Evolutionary conservation across 2,113 vertebrate species (phyloP), one percentile per base, ranked within the genome.

Genomic region (Laticauda colubrina): DNA sequence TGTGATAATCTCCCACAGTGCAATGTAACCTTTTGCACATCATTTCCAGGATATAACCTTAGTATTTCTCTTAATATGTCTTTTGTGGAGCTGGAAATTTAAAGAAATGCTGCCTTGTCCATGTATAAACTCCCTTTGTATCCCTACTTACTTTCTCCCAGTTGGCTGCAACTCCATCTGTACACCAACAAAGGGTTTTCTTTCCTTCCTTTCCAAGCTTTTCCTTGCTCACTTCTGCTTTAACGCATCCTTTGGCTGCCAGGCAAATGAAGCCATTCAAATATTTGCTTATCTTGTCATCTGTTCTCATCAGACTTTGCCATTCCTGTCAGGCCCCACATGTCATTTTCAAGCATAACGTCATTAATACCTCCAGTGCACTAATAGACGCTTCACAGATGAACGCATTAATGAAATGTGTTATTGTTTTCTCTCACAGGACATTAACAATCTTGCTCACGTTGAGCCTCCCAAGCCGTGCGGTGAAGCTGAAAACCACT

Each of bases 381-480:
- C 97, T 98, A 98, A 98, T 98, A 97, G 97, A 98, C 97, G 98
- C 96, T 98, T 98, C 98, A 98, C 97, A 97, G 97, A 97, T 97
- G 97, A 98, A 96, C 2, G 96, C 97, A 97, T 98, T 98, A 97
- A 98, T 98, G 98, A 98, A 98, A 98, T 98, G 97, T 97, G 97
- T 98, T 98, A 98, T 97, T 98, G 97, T 98, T 98, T 98, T 97
- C 95, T 96, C 97, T 98, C 98, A 96, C 97, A 98, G 97, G 97
- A 98, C 97, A 98, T 98, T 97, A 98, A 97, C 97, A 98, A 97
- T 97, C 97, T 98, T 95, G 0, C 96, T 97, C 97, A 97, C 0
- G 94, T 97, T 97, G 97, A 34, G 96, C 94, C 97, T 95, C 96
- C 51, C 94, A 95, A 97, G 96, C 97, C 96, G 97, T 91, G 90